Conservation (phyloP, 2,797 vertebrate genomes). For the Diceros bicornis region DNA sequence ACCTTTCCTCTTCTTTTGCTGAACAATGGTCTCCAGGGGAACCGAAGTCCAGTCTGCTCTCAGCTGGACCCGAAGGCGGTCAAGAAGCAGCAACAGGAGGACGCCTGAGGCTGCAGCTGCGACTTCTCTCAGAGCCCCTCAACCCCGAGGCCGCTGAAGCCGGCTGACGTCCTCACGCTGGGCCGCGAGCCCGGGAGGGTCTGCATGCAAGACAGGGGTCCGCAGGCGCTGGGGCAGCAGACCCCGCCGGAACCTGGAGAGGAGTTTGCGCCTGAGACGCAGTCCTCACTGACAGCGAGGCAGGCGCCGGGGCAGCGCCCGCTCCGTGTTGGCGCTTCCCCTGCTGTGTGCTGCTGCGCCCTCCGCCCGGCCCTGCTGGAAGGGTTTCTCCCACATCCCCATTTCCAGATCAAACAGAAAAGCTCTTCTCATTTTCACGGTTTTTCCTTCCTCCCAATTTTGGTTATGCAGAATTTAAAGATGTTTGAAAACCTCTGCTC, state of each 20-base stretch:
- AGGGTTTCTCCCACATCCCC: fast-evolving
- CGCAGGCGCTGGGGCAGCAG: fast-evolving
- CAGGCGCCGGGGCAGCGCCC: fast-evolving
- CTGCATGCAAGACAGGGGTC: neutral
- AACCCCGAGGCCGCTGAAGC: fast-evolving
- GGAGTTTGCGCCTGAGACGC: fast-evolving
- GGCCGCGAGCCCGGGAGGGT: neutral
- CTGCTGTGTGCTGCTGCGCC: fast-evolving
- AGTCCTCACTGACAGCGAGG: fast-evolving
- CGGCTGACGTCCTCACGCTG: fast-evolving
- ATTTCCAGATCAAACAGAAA: neutral
- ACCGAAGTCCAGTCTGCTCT: fast-evolving
- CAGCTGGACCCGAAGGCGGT: neutral
- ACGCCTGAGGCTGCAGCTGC: fast-evolving
- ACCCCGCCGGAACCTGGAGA: fast-evolving
- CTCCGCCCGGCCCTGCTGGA: fast-evolving
- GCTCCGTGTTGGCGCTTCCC: fast-evolving
- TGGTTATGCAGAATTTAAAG: neutral
- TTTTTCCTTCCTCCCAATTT: neutral
- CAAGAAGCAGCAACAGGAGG: fast-evolving
- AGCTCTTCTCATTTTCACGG: neutral
- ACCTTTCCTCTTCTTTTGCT: neutral
- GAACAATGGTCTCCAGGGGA: neutral
- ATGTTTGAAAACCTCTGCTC: constrained; percentile 33
- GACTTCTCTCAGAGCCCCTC: fast-evolving